phyloP scores from a whole-genome alignment of 2,888 invertebrate species.

The Calliphora vomitoria region DNA sequence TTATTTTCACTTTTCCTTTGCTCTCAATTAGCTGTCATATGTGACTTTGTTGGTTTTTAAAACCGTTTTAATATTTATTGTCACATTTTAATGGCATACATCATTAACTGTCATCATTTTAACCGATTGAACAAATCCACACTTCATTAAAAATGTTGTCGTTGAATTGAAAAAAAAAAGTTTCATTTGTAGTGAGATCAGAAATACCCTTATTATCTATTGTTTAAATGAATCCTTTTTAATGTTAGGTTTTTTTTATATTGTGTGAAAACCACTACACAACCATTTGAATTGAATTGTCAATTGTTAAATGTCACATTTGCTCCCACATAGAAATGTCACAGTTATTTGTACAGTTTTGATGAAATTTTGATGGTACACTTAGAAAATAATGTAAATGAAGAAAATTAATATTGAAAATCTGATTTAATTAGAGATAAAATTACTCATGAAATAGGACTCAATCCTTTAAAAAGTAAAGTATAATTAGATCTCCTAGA shows the following conservation, averaged over 20 bases:
- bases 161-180: not conserved
- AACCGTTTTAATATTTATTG: constrained; percentile 57
- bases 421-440: no score
- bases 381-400: not conserved
- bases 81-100: constrained; percentile 60
- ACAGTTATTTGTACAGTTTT: constrained; percentile 54
- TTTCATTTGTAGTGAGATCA: not conserved
- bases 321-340: constrained; percentile 27
- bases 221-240: constrained; percentile 43
- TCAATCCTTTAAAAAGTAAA: no score
- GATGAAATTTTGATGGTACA: constrained; percentile 33
- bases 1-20: constrained; percentile 34
- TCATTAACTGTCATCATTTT: constrained; percentile 68
- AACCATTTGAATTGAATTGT: constrained; percentile 32
- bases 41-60: not conserved
- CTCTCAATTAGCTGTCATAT: constrained; percentile 71
- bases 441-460: no score
- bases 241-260: constrained; percentile 6
- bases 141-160: constrained; percentile 68
- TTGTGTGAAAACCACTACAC: constrained; percentile 39
- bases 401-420: no score
- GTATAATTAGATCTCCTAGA: no score
- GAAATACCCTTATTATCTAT: constrained; percentile 43
- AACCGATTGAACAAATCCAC: constrained; percentile 72
- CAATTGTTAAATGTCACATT: constrained; percentile 50